These are phyloP conservation scores for Sebastes steindachneri DNA, from an alignment of 2,797 vertebrate species.

Conservation along the genomic window DNA sequence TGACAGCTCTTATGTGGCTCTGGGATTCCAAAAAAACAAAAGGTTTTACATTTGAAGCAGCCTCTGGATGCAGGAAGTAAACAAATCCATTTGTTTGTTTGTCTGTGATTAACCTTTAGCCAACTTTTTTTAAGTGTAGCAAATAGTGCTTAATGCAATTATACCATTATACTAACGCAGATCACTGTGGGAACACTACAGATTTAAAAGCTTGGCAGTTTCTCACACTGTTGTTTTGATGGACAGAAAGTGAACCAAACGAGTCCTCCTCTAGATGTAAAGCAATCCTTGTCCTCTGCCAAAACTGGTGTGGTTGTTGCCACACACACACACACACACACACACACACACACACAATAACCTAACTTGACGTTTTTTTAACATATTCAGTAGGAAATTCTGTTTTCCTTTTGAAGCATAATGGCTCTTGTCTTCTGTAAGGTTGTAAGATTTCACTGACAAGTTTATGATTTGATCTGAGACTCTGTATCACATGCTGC, in stretches of 20 bases:
- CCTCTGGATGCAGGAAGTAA: constrained; percentile 19
- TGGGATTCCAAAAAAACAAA: constrained; percentile 12
- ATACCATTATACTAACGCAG: not conserved
- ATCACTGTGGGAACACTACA: not conserved
- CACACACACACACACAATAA: no score
- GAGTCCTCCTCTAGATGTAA: not conserved
- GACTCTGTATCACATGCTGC: not conserved
- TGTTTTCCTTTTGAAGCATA: not conserved
- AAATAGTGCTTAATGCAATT: not conserved
- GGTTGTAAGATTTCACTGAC: not conserved
- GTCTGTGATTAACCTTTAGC: constrained; percentile 24
- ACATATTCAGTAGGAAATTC: not conserved
- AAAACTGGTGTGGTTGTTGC: not conserved
- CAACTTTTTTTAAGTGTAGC: not conserved
- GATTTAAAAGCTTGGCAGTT: not conserved
- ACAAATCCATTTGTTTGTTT: constrained; percentile 31
- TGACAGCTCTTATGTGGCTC: not conserved
- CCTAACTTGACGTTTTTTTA: not conserved
- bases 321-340: no score
- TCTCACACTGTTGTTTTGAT: not conserved
- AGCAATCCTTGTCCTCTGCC: not conserved
- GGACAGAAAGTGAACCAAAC: not conserved
- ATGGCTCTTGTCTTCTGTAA: not conserved
- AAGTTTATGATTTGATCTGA: not conserved
- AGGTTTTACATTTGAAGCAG: constrained; percentile 23